Percentiles rank a stretch among this genome's conserved stretches.
Evolutionary conservation across 1,140 invertebrate species (phyloP).

Genomic region (Drosophila sp.): DNA sequence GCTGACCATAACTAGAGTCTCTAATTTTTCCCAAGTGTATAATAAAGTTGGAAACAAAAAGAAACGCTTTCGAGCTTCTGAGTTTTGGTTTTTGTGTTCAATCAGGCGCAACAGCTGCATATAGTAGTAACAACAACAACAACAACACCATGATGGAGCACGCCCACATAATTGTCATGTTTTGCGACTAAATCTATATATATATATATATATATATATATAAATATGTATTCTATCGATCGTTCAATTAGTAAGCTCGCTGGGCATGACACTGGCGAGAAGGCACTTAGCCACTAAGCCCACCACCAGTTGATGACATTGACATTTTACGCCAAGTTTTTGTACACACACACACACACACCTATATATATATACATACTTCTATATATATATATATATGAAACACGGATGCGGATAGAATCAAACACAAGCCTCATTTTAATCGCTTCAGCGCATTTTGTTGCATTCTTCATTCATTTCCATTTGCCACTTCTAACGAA

Average conservation of each 20-base stretch:
- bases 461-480: neutral
- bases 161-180: conserved; percentile 56
- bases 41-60: neutral
- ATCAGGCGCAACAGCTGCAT: conserved; percentile 74
- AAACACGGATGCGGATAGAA: conserved; percentile 64
- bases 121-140: conserved; percentile 12
- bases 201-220: conserved; percentile 29
- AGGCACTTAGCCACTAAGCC: conserved; percentile 14
- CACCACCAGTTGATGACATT: conserved; percentile 57
- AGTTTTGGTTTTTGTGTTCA: conserved; percentile 74
- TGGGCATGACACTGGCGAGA: conserved; percentile 55
- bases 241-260: conserved; percentile 71
- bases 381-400: conserved; percentile 8
- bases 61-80: conserved; percentile 64
- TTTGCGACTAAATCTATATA: conserved; percentile 45
- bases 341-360: conserved; percentile 14
- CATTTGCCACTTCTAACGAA: conserved; percentile 1
- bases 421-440: conserved; percentile 45
- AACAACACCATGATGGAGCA: conserved; percentile 29
- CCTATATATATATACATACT: conserved; percentile 12
- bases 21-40: no score
- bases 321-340: conserved; percentile 70
- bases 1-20: no score
- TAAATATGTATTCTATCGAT: conserved; percentile 59
- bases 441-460: conserved; percentile 52